Evolutionary conservation across 2,888 invertebrate species (phyloP), one percentile per base, ranked within the genome.

Genomic region (Cerceris ruficornis): DNA sequence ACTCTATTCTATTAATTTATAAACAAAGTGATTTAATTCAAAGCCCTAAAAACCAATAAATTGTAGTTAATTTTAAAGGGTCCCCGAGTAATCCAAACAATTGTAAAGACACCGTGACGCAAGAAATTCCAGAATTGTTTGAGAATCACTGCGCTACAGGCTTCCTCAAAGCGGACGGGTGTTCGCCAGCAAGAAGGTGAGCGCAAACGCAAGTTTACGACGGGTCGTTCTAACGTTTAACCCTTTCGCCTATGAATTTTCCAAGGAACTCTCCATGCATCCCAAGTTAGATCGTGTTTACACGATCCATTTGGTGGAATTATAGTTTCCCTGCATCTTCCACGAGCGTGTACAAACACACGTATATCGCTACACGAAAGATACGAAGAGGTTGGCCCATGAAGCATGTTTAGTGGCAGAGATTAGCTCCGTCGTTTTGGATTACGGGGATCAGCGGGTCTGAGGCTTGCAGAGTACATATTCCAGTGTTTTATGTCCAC

Each of bases 241-340:
- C 71, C 77, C 65, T 66, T 59, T 71, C 9, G 62, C 71, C 58
- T 67, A 72, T 76, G 85, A 76, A 80, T 82, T 85, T 82, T 77
- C 80, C 76, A 80, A 76, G 77, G 75, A 85, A 74, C 74, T 28
- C 28, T 67, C 59, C 85, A 41, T 41, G 57, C 65, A 14, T 15
- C 8, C 65, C 68, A 13, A 59, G 69, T 76, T 76, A 57, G 39
- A 55, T 62, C 69, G 65, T 71, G 77, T 80, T 73, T 69, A 66
- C 75, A 52, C 80, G 68, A 84, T 81, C 84, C 77, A 75, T 71
- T 75, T 79, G 69, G 61, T 58, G 58, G 60, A 62, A 41, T 68
- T 60, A 75, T 55, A 50, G 71, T 55, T 66, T 59, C 58, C 39
- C 15, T 11, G 14, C 42, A 13, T 55, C n/a, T 39, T 17, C 42